phyloP scores from a whole-genome alignment of 2,113 vertebrate genomes.

The Collichthys lucidus region DNA sequence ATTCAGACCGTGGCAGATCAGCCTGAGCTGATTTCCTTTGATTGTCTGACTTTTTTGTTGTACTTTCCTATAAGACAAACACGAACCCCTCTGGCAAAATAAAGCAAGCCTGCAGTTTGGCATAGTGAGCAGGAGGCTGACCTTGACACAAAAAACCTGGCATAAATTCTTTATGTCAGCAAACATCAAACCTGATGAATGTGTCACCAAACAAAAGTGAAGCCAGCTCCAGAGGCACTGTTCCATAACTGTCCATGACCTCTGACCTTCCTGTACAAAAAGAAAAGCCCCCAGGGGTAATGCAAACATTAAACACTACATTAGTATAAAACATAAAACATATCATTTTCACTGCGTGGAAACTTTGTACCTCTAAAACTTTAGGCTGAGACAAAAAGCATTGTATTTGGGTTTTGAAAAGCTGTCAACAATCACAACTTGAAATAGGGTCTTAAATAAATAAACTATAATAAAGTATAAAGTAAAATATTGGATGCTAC shows the following conservation, averaged over 20 bases:
- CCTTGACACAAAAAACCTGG: conserved; percentile 39
- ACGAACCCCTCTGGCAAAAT: background rate
- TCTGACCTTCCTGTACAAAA: conserved; percentile 32
- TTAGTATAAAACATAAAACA: background rate
- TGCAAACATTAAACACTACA: conserved; percentile 4
- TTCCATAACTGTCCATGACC: conserved; percentile 23
- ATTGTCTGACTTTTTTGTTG: conserved; percentile 3
- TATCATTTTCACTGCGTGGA: background rate
- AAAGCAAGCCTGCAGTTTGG: background rate
- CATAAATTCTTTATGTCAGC: conserved; percentile 38
- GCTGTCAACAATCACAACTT: too few relatives aligned
- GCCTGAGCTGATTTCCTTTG: conserved; percentile 31
- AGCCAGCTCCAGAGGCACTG: conserved; percentile 8
- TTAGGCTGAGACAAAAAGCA: background rate
- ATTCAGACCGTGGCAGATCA: conserved; percentile 1
- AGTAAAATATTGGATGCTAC: background rate
- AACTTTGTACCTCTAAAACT: background rate
- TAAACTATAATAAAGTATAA: too few relatives aligned
- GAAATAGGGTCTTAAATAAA: too few relatives aligned
- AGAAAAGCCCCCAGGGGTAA: background rate
- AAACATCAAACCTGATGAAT: conserved; percentile 42
- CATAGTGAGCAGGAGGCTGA: conserved; percentile 10
- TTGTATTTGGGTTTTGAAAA: background rate
- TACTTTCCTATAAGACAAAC: background rate
- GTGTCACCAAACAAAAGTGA: conserved; percentile 28